phyloP scores from a whole-genome alignment of 2,113 vertebrate species.

The Poeciliopsis turrubarensis region DNA sequence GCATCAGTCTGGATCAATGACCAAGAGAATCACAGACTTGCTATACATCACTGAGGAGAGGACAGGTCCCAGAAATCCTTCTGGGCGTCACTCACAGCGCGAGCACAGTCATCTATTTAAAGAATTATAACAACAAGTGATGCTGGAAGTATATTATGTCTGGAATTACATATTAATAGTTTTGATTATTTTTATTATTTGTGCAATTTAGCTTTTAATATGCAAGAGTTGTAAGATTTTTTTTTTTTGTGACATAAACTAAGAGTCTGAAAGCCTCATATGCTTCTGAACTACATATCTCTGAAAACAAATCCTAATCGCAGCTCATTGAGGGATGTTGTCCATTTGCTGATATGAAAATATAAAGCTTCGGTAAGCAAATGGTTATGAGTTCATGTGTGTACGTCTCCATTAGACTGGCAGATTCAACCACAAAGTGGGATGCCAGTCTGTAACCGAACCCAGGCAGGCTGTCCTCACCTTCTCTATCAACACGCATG shows the following conservation, averaged over 20 bases:
- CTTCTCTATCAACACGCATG: slow-evolving; percentile 62
- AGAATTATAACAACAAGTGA: slow-evolving; percentile 1
- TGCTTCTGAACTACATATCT: neutral
- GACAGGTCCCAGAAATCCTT: slow-evolving; percentile 32
- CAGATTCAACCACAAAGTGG: slow-evolving; percentile 5
- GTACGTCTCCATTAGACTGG: slow-evolving; percentile 12
- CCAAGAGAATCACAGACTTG: slow-evolving; percentile 16
- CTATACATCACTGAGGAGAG: slow-evolving; percentile 37
- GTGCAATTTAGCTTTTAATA: neutral
- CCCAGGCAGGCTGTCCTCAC: slow-evolving; percentile 61
- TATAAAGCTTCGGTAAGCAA: neutral
- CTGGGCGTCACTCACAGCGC: neutral
- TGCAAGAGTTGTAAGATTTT: too few species aligned
- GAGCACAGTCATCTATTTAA: slow-evolving; percentile 6
- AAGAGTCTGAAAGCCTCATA: neutral
- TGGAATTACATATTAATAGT: neutral
- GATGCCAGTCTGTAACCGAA: slow-evolving; percentile 60
- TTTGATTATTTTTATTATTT: neutral
- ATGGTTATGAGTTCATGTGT: slow-evolving; percentile 4
- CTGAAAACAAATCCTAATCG: neutral
- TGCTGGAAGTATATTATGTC: neutral
- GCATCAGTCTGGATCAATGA: slow-evolving; percentile 14
- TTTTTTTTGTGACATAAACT: too few species aligned
- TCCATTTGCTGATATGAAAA: slow-evolving; percentile 2
- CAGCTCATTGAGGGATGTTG: neutral